phyloP scores from a whole-genome alignment of 2,113 vertebrate genomes.

The Sylvia atricapilla region DNA sequence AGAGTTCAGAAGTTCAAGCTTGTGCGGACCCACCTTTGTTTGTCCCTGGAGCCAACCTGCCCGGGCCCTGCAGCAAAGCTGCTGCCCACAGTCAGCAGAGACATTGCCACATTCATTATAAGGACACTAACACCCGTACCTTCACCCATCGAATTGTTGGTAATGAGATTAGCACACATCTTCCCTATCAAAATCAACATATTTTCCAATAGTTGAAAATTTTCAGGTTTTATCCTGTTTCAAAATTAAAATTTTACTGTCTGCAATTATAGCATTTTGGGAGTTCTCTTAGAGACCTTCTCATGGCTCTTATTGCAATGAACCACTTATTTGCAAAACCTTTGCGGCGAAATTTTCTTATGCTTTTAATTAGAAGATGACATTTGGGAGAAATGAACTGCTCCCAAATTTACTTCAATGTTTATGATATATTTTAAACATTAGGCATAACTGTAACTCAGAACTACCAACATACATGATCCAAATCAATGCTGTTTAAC shows the following conservation, averaged over 20 bases:
- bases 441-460: neutral
- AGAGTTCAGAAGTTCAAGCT: neutral
- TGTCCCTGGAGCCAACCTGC: neutral
- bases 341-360: neutral
- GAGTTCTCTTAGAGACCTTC: neutral
- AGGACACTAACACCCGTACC: rapidly evolving
- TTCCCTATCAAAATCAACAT: neutral
- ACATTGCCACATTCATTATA: too few species aligned
- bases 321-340: neutral
- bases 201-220: neutral
- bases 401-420: neutral
- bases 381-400: neutral
- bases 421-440: neutral
- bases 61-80: neutral
- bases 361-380: neutral
- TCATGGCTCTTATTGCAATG: neutral
- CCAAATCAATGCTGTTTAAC: neutral
- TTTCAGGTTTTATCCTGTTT: neutral
- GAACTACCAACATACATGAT: neutral
- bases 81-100: neutral
- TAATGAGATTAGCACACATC: neutral
- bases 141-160: neutral
- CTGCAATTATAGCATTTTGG: neutral
- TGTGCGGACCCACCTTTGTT: too few species aligned
- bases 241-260: neutral